Evolutionary conservation across 23 tunicate genomes (phyloP).

Genomic region (Ascidia mentula): DNA sequence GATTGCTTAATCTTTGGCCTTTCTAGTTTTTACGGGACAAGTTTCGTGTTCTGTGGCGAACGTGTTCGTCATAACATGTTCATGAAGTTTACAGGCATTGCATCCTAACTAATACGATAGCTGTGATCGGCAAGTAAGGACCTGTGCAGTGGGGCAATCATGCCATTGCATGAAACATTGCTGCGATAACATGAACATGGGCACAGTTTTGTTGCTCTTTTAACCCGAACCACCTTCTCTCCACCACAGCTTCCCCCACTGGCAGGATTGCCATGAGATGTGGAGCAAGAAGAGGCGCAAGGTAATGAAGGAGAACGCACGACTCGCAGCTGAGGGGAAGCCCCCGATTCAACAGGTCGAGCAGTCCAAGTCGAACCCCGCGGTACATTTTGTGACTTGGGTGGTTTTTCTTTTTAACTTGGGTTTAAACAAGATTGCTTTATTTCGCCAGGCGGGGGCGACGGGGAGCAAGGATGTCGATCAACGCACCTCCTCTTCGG

Average conservation of each 20-base stretch:
- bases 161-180: no score
- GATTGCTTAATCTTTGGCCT: no score
- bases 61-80: no score
- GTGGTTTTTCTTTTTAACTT: not conserved
- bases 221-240: no score
- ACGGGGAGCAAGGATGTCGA: not conserved
- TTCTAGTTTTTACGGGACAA: no score
- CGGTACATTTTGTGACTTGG: not conserved
- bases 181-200: no score
- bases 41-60: no score
- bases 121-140: no score
- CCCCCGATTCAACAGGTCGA: conserved; percentile 21
- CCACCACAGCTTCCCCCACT: conserved; percentile 76
- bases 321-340: conserved; percentile 43
- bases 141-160: no score
- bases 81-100: no score
- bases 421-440: not conserved
- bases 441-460: not conserved
- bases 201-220: no score
- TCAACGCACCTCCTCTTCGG: not conserved
- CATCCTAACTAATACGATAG: no score
- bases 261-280: conserved; percentile 99
- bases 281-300: conserved; percentile 74
- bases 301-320: conserved; percentile 42
- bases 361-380: not conserved